Evolutionary conservation across 2,113 vertebrate genomes (phyloP).

Genomic region (Electrona antarctica): DNA sequence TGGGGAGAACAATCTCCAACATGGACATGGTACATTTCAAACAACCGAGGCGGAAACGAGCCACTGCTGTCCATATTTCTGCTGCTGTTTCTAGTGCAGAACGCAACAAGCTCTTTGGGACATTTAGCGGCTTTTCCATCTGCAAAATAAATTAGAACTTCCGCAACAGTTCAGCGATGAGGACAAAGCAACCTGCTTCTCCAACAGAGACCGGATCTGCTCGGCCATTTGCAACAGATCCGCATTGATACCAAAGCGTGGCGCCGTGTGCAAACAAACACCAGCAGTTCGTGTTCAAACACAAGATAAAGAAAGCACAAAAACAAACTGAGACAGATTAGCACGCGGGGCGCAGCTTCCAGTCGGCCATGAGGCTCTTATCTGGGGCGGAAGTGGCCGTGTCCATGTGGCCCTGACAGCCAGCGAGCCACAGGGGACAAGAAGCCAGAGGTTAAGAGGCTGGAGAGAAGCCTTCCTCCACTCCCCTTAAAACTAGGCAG

Average conservation of each 20-base stretch:
- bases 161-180: neutral
- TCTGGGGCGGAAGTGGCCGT: neutral
- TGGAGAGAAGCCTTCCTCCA: slow-evolving; percentile 39
- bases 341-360: neutral
- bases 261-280: neutral
- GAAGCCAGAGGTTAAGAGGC: slow-evolving; percentile 28
- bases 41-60: slow-evolving; percentile 47
- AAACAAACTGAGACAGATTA: neutral
- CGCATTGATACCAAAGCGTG: neutral
- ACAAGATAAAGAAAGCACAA: neutral
- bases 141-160: neutral
- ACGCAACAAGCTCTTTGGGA: slow-evolving; percentile 17
- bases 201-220: neutral
- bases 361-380: neutral
- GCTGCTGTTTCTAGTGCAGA: slow-evolving; percentile 9
- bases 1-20: slow-evolving; percentile 33
- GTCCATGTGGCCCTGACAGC: slow-evolving; percentile 18
- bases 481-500: slow-evolving; percentile 45
- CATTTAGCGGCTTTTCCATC: neutral
- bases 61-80: slow-evolving; percentile 3
- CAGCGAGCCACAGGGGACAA: neutral
- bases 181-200: slow-evolving; percentile 1
- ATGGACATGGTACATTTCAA: slow-evolving; percentile 56
- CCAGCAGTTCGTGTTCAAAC: neutral
- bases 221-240: neutral